phyloP scores from a whole-genome alignment of 2,797 vertebrate genomes.

The Ctenochaetus hawaiiensis region DNA sequence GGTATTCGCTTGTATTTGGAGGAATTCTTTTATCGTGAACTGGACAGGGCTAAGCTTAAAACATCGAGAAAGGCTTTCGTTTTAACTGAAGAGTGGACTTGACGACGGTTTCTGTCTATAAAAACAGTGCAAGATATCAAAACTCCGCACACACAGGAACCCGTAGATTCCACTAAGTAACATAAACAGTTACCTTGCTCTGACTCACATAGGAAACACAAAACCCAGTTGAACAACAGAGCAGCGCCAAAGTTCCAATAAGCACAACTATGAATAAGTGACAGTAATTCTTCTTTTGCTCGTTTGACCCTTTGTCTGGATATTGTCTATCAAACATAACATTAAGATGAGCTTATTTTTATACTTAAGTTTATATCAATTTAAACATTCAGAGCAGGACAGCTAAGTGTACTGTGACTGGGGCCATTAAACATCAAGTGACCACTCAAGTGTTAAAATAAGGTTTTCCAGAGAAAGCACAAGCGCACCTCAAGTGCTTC shows the following conservation, averaged over 20 bases:
- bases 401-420: conserved; percentile 23
- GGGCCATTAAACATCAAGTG: conserved; percentile 35
- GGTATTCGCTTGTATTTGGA: conserved; percentile 29
- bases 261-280: conserved; percentile 43
- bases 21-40: conserved; percentile 33
- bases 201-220: conserved; percentile 49
- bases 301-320: conserved; percentile 10
- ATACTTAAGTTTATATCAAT: conserved; percentile 37
- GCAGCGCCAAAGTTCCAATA: conserved; percentile 31
- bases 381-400: conserved; percentile 44
- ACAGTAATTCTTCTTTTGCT: conserved; percentile 49
- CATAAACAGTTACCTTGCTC: conserved; percentile 71
- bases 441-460: conserved; percentile 50
- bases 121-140: conserved; percentile 71
- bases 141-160: conserved; percentile 70
- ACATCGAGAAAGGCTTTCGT: conserved; percentile 28
- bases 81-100: conserved; percentile 62
- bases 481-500: conserved; percentile 72
- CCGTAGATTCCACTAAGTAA: conserved; percentile 57
- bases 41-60: conserved; percentile 34
- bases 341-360: conserved; percentile 33
- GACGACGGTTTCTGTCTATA: conserved; percentile 70
- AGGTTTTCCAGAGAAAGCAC: conserved; percentile 57
- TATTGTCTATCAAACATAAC: conserved; percentile 49
- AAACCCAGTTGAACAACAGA: conserved; percentile 54